Evolutionary conservation across 1,140 invertebrate genomes (phyloP), one percentile per base, ranked within the genome.

Genomic region (Gonioctena quinquepunctata): DNA sequence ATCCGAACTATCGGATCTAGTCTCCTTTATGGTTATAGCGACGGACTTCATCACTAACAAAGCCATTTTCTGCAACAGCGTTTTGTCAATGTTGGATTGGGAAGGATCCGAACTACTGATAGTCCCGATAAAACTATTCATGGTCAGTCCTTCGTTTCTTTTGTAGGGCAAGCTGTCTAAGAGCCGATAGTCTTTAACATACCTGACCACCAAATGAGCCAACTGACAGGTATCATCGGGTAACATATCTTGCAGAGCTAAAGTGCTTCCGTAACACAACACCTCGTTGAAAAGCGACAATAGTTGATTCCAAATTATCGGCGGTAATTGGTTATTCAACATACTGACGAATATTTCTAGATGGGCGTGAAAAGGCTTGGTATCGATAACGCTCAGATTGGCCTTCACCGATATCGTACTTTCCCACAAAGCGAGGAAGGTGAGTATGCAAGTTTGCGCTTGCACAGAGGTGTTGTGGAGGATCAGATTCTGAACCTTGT

Each of bases 351-450:
- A 91, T 73, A 89, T 89, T 74, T 94, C 92, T 67, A 96, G 83
- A 76, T 95, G 90, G 18, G 92, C 90, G 83, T 95, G 95, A 81
- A 95, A 96, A 3, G 93, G 91, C 78, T 95, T 93, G 2, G 93
- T 95, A 79, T 95, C 93, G 66, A 94, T 91, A 8, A 95, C 90
- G 19, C 93, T 95, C 21, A 96, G 85, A 85, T 95, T 96, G 11
- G 94, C 93, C 83, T 94, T 94, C 0, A 96, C 93, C 52, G 93
- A 95, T 79, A 96, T 95, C n/a, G 94, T 93, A 69, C 92, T 92
- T 79, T 95, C 93, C 94, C 94, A 96, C 7, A 96, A 83, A 63
- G 91, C 89, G 50, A 96, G 86, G 80, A 96, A 95, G 21, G 93
- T 93, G 33, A 95, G 86, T 54, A 94, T 88, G 81, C 89, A 90